Conservation (phyloP, 2,888 invertebrate species). For the Tinea pellionella region DNA sequence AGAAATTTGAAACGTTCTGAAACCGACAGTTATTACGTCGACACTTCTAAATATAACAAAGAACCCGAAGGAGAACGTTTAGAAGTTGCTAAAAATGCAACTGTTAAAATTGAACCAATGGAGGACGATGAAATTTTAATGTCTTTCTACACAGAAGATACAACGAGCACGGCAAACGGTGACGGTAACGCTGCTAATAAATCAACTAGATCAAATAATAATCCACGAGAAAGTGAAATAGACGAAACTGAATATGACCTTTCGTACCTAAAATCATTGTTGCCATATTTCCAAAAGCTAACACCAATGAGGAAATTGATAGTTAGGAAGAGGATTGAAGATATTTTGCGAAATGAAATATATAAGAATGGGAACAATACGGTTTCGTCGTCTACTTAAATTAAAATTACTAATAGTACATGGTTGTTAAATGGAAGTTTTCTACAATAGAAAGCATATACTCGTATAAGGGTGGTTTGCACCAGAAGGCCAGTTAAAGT, state of each 20-base stretch:
- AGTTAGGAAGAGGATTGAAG: slow-evolving; percentile 40
- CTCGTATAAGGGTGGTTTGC: no score
- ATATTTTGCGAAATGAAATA: slow-evolving; percentile 37
- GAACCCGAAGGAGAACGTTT: slow-evolving; percentile 13
- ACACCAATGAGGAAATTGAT: slow-evolving; percentile 36
- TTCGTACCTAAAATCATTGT: slow-evolving; percentile 39
- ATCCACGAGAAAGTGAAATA: slow-evolving; percentile 16
- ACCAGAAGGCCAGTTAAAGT: no score
- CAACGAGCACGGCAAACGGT: background rate
- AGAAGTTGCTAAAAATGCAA: background rate
- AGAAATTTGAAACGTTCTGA: slow-evolving; percentile 16
- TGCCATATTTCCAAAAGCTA: slow-evolving; percentile 34
- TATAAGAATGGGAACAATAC: slow-evolving; percentile 16
- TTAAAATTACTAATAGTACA: no score
- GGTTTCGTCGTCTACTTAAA: no score
- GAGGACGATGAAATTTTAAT: background rate
- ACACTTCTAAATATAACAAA: slow-evolving; percentile 21
- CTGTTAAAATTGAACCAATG: background rate
- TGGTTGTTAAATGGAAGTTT: no score
- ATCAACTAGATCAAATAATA: background rate
- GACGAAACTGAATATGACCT: slow-evolving; percentile 28
- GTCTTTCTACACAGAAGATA: background rate
- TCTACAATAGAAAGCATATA: no score
- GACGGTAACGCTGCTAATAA: background rate
- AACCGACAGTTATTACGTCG: slow-evolving; percentile 15